phyloP scores from a whole-genome alignment of 2,113 vertebrate genomes.

The Neopipo cinnamomea region DNA sequence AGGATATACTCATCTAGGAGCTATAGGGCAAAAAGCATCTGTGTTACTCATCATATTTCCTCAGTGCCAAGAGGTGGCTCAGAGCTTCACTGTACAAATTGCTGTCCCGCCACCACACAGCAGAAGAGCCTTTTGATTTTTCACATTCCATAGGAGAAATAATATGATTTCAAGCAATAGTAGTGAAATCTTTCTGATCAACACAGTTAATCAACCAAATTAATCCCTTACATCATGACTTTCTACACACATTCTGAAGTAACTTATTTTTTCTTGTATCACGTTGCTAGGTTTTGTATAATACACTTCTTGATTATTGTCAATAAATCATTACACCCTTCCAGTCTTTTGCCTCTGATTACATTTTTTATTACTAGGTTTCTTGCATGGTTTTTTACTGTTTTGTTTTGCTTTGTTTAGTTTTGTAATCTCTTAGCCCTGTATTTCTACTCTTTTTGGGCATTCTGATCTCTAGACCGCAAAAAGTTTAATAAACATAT shows the following conservation, averaged over 20 bases:
- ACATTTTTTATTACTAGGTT: neutral
- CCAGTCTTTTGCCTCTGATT: neutral
- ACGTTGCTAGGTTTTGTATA: neutral
- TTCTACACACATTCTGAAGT: neutral
- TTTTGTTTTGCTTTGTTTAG: neutral
- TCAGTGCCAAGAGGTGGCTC: neutral
- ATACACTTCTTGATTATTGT: neutral
- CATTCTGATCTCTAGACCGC: neutral
- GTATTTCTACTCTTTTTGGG: neutral
- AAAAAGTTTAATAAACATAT: neutral
- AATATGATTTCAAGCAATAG: neutral
- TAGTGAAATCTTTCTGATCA: neutral
- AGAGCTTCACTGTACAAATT: neutral
- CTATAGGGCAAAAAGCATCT: neutral
- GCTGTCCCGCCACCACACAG: neutral
- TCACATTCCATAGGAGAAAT: neutral
- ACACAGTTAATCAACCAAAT: neutral
- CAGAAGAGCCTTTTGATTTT: neutral
- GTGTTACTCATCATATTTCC: neutral
- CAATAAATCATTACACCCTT: neutral
- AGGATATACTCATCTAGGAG: neutral
- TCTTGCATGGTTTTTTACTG: rapidly evolving
- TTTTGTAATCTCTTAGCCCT: neutral
- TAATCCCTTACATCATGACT: neutral
- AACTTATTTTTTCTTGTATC: neutral